Evolutionary conservation across 2,797 vertebrate genomes (phyloP), one percentile per base, ranked within the genome.

Genomic region (Enteromius anoplus): DNA sequence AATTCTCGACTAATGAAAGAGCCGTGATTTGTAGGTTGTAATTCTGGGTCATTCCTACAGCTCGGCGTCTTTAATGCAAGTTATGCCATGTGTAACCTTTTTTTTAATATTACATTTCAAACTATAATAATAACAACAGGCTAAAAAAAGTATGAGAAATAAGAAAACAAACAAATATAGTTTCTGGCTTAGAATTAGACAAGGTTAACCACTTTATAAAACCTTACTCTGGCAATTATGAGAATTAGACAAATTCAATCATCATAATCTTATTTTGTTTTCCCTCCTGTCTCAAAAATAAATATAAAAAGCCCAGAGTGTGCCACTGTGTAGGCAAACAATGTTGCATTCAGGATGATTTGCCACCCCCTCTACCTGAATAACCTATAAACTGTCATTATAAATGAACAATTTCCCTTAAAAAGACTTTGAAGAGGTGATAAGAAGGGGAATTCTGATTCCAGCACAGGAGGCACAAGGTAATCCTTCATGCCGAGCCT

Each of bases 221-320:
- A 78, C 64, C 66, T 51, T 86, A 62, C 77, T 65, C 68, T 78
- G 34, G n/a, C 73, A 68, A 85, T 88, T 88, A 88, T 14, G 68
- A 72, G 37, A 64, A 84, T 82, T 75, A 81, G 64, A 23, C 14
- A 32, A 83, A 86, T 82, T 45, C 3, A 71, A 82, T 82, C 58
- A 84, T 15, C 49, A 3, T 85, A 80, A 83, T 84, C 51, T 60
- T 60, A 62, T 84, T 86, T 71, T 34, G 34, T 23, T 66, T 9
- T 19, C 19, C n/a, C 75, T 15, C 42, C 12, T 58, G 45, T 72
- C 14, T 26, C 14, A 34, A 65, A 76, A 70, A 71, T 26, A 75
- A 80, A 37, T 51, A 11, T 58, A 32, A 58, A 72, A 42, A 17
- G 14, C 34, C 17, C 40, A 7, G 49, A 3, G 15, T 42, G 42